phyloP scores from a whole-genome alignment of 2,888 invertebrate genomes.

The Clivina fossor region DNA sequence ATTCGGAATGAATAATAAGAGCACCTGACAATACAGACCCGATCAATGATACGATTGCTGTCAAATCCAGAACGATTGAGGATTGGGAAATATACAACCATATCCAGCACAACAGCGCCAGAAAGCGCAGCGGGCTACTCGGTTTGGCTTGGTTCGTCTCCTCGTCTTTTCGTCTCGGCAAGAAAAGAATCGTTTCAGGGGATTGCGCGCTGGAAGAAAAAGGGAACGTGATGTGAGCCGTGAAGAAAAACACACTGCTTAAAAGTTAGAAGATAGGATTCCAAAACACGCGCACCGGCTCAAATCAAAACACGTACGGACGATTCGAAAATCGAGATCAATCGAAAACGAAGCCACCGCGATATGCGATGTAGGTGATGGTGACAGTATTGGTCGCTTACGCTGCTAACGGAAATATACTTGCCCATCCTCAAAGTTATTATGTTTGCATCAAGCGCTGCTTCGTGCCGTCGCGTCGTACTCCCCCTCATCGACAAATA shows the following conservation, averaged over 20 bases:
- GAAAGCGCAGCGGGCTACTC: too few species aligned
- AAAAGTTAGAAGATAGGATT: background rate
- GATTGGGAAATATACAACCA: background rate
- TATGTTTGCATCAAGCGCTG: background rate
- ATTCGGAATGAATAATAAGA: constrained; percentile 4
- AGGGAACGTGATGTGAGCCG: too few species aligned
- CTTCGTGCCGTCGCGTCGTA: background rate
- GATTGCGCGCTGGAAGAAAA: too few species aligned
- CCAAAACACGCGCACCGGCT: background rate
- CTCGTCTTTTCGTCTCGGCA: background rate
- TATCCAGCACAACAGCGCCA: too few species aligned
- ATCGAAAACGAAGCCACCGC: too few species aligned
- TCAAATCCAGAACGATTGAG: constrained; percentile 6
- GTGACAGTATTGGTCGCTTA: background rate
- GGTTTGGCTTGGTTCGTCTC: background rate
- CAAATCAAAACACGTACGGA: constrained; percentile 8
- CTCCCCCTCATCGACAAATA: too few species aligned
- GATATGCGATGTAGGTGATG: too few species aligned
- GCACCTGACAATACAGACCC: constrained; percentile 4
- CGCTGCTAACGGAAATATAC: background rate
- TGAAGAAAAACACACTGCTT: background rate
- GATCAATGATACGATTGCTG: constrained; percentile 6
- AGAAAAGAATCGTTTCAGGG: background rate
- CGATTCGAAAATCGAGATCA: background rate
- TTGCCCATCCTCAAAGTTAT: background rate